Evolutionary conservation across 2,113 vertebrate genomes (phyloP), one percentile per base, ranked within the genome.

Genomic region (Gasterosteus nipponicus): DNA sequence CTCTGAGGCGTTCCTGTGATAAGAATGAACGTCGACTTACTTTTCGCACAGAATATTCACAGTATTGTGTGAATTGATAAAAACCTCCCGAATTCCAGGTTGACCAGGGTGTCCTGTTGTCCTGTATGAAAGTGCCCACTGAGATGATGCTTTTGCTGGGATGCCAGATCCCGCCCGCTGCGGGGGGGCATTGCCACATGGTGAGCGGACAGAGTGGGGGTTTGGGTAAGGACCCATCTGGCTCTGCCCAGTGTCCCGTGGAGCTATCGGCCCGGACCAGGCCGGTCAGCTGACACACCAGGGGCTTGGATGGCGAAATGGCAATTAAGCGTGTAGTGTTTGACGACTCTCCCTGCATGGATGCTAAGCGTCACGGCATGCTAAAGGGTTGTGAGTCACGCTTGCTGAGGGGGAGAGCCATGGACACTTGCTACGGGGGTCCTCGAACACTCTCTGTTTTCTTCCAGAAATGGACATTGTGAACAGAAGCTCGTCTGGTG

Each of bases 281-380:
- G 71, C 83, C 83, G 78, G 86, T 88, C 76, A 75, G 69, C 73
- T 78, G 75, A 88, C 77, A 81, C 75, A 87, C 64, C 60, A 19
- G 81, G 81, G 81, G 73, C 65, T 84, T 85, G 73, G 74, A 83
- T 67, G 76, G 79, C 70, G 31, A 86, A 72, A 80, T 78, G 86
- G 78, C 72, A 88, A 92, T 92, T 82, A 93, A 91, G 86, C 91
- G 87, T 92, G 87, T 92, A 90, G 83, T 92, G 84, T 91, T 88
- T 90, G 89, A 93, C 75, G 67, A 83, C 87, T 86, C 85, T 85
- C 82, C 85, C 86, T 82, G 86, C 80, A 75, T 84, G 84, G 75
- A 85, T 69, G 78, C 87, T 84, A 89, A 26, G 79, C 75, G 65
- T 76, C 38, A 47, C 83, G 64, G 86, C 77, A 68, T 33, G 87